Evolutionary conservation across 2,888 invertebrate species (phyloP).

Genomic region (Malthinus seriepunctatus): DNA sequence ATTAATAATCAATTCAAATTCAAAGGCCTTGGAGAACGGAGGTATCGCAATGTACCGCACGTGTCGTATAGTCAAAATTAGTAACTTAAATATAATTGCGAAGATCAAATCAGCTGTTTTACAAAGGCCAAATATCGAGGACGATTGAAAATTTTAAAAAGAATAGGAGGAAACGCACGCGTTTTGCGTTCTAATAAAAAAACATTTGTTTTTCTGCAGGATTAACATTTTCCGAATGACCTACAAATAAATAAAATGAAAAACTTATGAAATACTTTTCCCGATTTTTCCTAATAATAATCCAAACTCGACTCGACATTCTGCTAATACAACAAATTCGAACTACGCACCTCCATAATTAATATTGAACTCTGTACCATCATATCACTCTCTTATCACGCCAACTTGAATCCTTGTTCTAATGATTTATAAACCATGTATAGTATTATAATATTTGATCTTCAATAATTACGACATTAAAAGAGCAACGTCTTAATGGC

Average conservation of each 20-base stretch:
- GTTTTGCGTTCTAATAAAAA: not conserved
- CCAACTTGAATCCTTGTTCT: too few relatives aligned
- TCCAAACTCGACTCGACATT: not conserved
- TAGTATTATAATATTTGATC: too few relatives aligned
- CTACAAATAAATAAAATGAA: not conserved
- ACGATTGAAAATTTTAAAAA: conserved; percentile 6
- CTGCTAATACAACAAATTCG: not conserved
- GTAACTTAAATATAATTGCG: conserved; percentile 5
- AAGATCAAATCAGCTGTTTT: conserved; percentile 19
- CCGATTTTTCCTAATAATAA: too few relatives aligned
- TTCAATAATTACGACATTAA: too few relatives aligned
- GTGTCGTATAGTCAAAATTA: not conserved
- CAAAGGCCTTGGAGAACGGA: not conserved
- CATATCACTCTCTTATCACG: not conserved
- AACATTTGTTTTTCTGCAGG: not conserved
- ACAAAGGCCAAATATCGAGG: conserved; percentile 22
- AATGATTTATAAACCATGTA: too few relatives aligned
- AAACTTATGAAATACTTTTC: too few relatives aligned
- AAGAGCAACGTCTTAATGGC: too few relatives aligned
- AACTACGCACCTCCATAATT: not conserved
- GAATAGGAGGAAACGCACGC: not conserved
- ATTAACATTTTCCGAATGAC: not conserved
- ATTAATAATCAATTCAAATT: not conserved
- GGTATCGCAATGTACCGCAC: not conserved
- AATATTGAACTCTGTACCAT: conserved; percentile 1